Conservation (phyloP, 2,797 vertebrate genomes). For the Microctenopoma stevenorrisi region DNA sequence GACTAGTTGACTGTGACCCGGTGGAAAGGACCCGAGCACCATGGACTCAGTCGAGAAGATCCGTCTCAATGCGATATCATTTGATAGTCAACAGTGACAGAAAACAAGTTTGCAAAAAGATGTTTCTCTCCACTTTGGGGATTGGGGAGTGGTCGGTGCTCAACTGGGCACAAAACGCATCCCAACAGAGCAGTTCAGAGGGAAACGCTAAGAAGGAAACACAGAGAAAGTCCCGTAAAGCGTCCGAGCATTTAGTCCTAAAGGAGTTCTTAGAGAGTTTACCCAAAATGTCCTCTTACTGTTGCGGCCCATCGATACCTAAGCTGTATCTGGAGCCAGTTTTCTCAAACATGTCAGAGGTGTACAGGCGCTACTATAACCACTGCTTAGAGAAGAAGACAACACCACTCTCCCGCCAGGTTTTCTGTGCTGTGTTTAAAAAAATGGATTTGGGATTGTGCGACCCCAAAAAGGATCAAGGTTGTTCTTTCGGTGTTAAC, state of each 20-base stretch:
- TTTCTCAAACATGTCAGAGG: slow-evolving; percentile 63
- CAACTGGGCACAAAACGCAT: slow-evolving; percentile 53
- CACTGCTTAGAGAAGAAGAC: slow-evolving; percentile 49
- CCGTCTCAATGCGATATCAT: slow-evolving; percentile 62
- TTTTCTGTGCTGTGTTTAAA: slow-evolving; percentile 62
- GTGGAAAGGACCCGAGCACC: slow-evolving; percentile 58
- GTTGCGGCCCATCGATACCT: slow-evolving; percentile 22
- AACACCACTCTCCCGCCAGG: slow-evolving; percentile 48
- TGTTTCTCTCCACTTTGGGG: slow-evolving; percentile 65
- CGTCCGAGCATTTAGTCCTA: slow-evolving; percentile 45
- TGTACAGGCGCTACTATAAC: slow-evolving; percentile 57
- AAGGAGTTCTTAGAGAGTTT: slow-evolving; percentile 53
- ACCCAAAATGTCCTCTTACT: slow-evolving; percentile 50
- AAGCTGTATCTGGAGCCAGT: slow-evolving; percentile 57
- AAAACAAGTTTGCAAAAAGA: slow-evolving; percentile 65
- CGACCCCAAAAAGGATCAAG: slow-evolving; percentile 42
- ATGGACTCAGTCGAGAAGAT: slow-evolving; percentile 60
- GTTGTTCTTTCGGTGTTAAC: slow-evolving; percentile 4
- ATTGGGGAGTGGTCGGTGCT: slow-evolving; percentile 67
- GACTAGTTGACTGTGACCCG: slow-evolving; percentile 49
- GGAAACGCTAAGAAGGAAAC: slow-evolving; percentile 34
- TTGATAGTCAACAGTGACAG: slow-evolving; percentile 15
- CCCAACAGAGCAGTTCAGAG: slow-evolving; percentile 4
- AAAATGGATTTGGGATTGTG: slow-evolving; percentile 57
- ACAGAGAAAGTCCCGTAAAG: slow-evolving; percentile 57